Base-by-base conservation (phyloP, 2,797 vertebrate species). In the Lithobates pipiens region DNA sequence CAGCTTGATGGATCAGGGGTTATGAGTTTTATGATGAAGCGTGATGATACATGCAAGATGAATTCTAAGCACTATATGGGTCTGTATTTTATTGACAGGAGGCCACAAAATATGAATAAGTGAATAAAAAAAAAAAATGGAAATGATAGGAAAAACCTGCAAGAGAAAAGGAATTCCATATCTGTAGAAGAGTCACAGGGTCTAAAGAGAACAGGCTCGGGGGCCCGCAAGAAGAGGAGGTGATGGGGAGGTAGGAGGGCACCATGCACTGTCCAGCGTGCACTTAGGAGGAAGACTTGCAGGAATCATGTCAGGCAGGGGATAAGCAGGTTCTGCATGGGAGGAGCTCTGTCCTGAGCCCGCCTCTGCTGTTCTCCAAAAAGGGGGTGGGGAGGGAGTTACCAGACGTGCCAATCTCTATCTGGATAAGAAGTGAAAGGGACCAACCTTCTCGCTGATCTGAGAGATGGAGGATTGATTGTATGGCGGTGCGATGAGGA, bases 401-500 rank as follows among this genome's bases (percentile, higher is more conserved):
- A 91, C 92, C 89, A 90, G 92, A 91, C 88, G 91, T 93, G 93
- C 92, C 39, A 93, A 90, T 93, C 93, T 94, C 91, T 94, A 95
- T 94, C 93, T 95, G 94, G 93, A 91, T 94, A 96, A 96, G 96
- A 95, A 97, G 95, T 95, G 94, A 96, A 96, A 95, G 95, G 92
- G 97, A 99, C 98, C 97, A 99, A 99, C 98, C 98, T 99, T 99
- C 97, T 95, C 98, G 98, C 95, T 97, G 98, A 98, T 99, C 98
- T 99, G 98, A 98, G 95, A 96, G 96, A 96, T 97, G 96, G 96
- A 94, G 95, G 93, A 94, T 96, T 94, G 94, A 94, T 95, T 96
- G 95, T 96, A 97, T 97, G 96, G 95, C 95, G 95, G 95, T 96
- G 96, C 95, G 94, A 96, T 98, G 97, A 95, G 91, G 95, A 98